A percentile compares a stretch with the other conserved stretches of the same genome.
Conservation (phyloP, 2,113 vertebrate genomes). For the Rhodinocichla rosea region DNA sequence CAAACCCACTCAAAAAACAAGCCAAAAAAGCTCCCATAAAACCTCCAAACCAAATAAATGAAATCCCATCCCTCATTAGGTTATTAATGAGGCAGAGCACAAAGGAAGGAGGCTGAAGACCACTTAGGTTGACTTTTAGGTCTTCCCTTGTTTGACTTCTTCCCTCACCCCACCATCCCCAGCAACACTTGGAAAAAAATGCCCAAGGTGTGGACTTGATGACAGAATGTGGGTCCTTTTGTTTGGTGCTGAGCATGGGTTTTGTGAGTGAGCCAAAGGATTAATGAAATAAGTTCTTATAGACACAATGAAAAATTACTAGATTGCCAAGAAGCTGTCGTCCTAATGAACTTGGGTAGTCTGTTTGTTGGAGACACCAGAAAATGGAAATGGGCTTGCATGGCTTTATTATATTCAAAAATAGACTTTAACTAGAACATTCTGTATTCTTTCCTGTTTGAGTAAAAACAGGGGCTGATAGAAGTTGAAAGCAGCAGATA, state of each 20-base stretch:
- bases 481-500: constrained; percentile 68
- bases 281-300: constrained; percentile 24
- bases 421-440: constrained; percentile 57
- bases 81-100: not conserved
- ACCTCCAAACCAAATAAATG: not conserved
- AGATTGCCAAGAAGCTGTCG: constrained; percentile 27
- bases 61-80: not conserved
- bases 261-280: not conserved
- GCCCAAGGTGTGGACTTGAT: not conserved
- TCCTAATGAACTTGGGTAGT: constrained; percentile 12
- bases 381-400: constrained; percentile 41
- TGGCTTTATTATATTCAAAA: constrained; percentile 56
- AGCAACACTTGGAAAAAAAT: not conserved
- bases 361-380: constrained; percentile 35
- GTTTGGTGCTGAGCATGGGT: not conserved
- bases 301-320: not conserved
- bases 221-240: not conserved
- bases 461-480: constrained; percentile 59
- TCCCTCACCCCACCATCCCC: not conserved
- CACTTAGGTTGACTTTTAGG: not conserved
- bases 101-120: not conserved
- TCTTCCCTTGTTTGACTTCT: not conserved
- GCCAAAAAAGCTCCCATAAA: not conserved
- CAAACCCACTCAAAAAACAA: not conserved
- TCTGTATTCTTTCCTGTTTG: constrained; percentile 57